phyloP scores from a whole-genome alignment of 2,888 invertebrate genomes.

The Charanyca ferruginea region DNA sequence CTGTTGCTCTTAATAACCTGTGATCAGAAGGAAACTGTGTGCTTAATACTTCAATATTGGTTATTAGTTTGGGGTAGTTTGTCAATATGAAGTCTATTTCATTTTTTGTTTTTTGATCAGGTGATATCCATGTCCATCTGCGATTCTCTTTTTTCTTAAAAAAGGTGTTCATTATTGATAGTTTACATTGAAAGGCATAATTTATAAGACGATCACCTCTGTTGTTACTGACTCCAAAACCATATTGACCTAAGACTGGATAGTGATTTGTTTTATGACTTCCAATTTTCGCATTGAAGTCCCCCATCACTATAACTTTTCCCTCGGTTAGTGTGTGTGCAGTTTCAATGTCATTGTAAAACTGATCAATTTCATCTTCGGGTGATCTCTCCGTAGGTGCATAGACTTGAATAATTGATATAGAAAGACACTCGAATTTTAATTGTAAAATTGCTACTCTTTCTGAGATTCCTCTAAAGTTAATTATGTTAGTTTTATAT shows the following conservation, averaged over 20 bases:
- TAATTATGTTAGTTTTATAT: slow-evolving; percentile 4
- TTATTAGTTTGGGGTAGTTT: slow-evolving; percentile 4
- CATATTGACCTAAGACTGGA: slow-evolving; percentile 34
- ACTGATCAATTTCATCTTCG: slow-evolving; percentile 36
- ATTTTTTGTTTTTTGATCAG: too few species aligned
- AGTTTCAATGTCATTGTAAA: slow-evolving; percentile 47
- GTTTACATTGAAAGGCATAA: slow-evolving; percentile 11
- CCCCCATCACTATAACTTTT: too few species aligned
- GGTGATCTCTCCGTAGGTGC: too few species aligned
- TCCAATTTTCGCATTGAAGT: slow-evolving; percentile 57
- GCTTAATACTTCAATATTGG: slow-evolving; percentile 13
- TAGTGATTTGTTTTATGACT: slow-evolving; percentile 16
- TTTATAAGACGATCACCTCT: slow-evolving; percentile 13
- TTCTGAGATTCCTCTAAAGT: slow-evolving; percentile 20
- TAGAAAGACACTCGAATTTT: slow-evolving; percentile 1
- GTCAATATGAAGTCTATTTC: slow-evolving; percentile 23
- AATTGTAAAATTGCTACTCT: slow-evolving; percentile 17
- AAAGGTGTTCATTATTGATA: slow-evolving; percentile 15
- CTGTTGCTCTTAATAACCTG: slow-evolving; percentile 3
- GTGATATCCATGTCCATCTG: slow-evolving; percentile 24
- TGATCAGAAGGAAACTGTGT: too few species aligned
- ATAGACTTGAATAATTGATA: slow-evolving; percentile 53
- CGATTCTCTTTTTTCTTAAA: not conserved
- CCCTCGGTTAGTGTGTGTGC: slow-evolving; percentile 28
- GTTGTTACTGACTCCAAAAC: slow-evolving; percentile 48